Evolutionary conservation across 2,888 invertebrate species (phyloP).

Genomic region (Alsophila aescularia): DNA sequence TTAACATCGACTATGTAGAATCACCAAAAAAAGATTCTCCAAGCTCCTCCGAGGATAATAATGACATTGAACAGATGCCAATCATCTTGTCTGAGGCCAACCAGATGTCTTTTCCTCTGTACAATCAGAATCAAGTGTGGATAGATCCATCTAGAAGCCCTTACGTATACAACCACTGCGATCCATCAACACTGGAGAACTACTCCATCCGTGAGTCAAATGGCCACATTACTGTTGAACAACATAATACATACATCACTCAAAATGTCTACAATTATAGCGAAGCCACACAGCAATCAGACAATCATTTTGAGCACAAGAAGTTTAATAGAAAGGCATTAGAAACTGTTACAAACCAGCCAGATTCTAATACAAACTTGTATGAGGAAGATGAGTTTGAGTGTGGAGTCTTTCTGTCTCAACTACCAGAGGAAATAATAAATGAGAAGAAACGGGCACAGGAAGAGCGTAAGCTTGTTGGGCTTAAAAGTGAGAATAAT

Average conservation of each 20-base stretch:
- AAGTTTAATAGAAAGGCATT: constrained; percentile 49
- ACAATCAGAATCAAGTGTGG: constrained; percentile 69
- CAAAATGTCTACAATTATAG: constrained; percentile 69
- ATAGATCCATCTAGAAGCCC: constrained; percentile 71
- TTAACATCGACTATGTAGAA: constrained; percentile 32
- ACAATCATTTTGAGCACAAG: constrained; percentile 50
- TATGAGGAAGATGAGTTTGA: constrained; percentile 68
- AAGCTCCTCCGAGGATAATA: neutral
- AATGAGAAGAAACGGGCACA: constrained; percentile 56
- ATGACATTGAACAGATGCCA: constrained; percentile 43
- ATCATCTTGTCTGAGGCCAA: constrained; percentile 51
- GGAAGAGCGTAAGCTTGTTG: constrained; percentile 56
- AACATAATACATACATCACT: constrained; percentile 69
- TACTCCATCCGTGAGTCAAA: constrained; percentile 53
- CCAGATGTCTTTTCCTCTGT: constrained; percentile 45
- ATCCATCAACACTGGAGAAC: constrained; percentile 46
- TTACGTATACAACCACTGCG: constrained; percentile 65
- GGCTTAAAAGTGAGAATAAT: constrained; percentile 55
- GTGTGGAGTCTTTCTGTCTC: constrained; percentile 65
- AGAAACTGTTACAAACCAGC: constrained; percentile 34
- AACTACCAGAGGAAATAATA: constrained; percentile 64
- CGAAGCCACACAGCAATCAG: constrained; percentile 40
- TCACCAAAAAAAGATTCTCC: constrained; percentile 8
- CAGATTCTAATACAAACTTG: constrained; percentile 42
- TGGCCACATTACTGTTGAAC: constrained; percentile 62